A percentile compares a stretch with the other conserved stretches of the same genome.
phyloP scores from a whole-genome alignment of 2,113 vertebrate species.

The Dipodomys spectabilis region DNA sequence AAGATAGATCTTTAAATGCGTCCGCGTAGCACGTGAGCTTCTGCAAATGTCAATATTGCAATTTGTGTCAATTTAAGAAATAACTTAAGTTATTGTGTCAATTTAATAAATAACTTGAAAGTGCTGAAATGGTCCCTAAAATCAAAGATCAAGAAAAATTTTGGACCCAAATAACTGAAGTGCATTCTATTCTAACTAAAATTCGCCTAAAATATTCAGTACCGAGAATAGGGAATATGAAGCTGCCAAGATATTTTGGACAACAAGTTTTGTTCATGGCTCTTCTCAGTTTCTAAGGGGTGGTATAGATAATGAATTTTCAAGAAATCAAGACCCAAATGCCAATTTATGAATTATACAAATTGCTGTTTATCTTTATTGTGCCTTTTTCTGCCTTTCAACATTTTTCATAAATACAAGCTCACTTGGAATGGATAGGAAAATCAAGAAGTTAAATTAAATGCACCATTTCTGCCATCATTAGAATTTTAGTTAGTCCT shows the following conservation, averaged over 20 bases:
- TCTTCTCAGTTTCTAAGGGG: conserved; percentile 58
- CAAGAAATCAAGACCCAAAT: conserved; percentile 56
- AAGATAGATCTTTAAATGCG: background rate
- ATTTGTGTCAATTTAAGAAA: conserved; percentile 68
- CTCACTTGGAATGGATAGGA: background rate
- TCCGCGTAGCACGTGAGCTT: background rate
- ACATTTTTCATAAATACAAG: background rate
- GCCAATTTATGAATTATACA: conserved; percentile 46
- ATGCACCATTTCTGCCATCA: background rate
- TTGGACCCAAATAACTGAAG: conserved; percentile 79
- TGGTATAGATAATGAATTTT: conserved; percentile 3
- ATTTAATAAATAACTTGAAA: conserved; percentile 76
- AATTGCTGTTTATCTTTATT: conserved; percentile 40
- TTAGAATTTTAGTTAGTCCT: conserved; percentile 19
- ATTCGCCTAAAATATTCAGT: conserved; percentile 78
- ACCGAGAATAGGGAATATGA: conserved; percentile 72
- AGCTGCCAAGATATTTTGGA: conserved; percentile 83
- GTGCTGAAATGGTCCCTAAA: conserved; percentile 73
- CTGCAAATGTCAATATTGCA: conserved; percentile 30
- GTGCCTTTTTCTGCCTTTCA: conserved; percentile 17
- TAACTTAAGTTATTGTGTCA: conserved; percentile 68
- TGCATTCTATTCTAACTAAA: conserved; percentile 82
- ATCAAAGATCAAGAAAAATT: conserved; percentile 77
- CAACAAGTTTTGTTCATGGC: conserved; percentile 62
- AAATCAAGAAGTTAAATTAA: conserved; percentile 51